Evolutionary conservation across 2,797 vertebrate species (phyloP), one percentile per base, ranked within the genome.

Genomic region (Aotus griseimembra): DNA sequence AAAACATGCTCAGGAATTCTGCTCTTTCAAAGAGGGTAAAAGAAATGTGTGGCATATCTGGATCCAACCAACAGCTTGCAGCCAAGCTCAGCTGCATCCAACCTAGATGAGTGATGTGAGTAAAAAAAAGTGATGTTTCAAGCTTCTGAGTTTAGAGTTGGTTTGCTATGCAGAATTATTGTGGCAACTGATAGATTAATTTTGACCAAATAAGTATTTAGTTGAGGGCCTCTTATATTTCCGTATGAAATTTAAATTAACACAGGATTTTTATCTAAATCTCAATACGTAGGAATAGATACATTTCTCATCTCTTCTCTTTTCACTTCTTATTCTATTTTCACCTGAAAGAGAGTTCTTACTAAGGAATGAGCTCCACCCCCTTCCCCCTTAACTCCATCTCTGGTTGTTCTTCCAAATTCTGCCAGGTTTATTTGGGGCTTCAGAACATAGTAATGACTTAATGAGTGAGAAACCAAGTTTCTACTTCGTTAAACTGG

Each of bases 191-290:
- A 90, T 52, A 81, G 24, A 48, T 30, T 90, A 79, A 70, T 90
- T 96, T 58, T 81, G 50, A 77, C n/a, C 64, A 79, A 77, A 0
- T n/a, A 79, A 84, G 58, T 87, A 89, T 94, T 91, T 92, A 61
- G 33, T 90, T 46, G 76, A 93, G 33, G 22, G 76, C 26, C 81
- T 88, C 20, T 80, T 87, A 33, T 67, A 14, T 70, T 93, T 94
- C 81, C 22, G 50, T 33, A 84, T 50, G 33, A 80, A 96, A 95
- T 70, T 88, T 94, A 50, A 96, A 46, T 80, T 28, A 89, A 61
- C 19, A n/a, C 70, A 86, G 15, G 15, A 61, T 80, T 94, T 95
- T 90, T 8, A 61, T 82, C 95, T 96, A 55, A 92, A 94, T 94
- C 61, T 55, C 67, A 84, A 75, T 52, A 61, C 7, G 6, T 90